A percentile compares a stretch with the other conserved stretches of the same genome.
phyloP scores from a whole-genome alignment of 2,888 invertebrate genomes.

The Noctua fimbriata region DNA sequence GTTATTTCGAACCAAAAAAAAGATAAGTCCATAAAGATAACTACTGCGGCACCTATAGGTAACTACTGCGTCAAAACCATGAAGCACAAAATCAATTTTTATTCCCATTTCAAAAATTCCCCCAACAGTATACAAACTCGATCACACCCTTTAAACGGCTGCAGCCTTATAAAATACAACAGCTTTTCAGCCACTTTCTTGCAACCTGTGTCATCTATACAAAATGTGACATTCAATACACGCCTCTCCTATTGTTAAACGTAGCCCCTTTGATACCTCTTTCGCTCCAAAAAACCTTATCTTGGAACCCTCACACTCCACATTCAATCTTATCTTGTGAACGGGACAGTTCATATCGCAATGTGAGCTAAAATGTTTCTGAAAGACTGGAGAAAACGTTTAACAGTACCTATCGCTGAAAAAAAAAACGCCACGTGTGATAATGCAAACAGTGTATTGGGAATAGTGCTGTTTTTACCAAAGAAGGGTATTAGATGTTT shows the following conservation, averaged over 20 bases:
- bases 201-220: conserved; percentile 70
- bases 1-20: no score
- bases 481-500: conserved; percentile 55
- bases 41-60: no score
- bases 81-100: conserved; percentile 42
- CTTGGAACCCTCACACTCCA: conserved; percentile 10
- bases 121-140: conserved; percentile 46
- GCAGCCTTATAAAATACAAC: conserved; percentile 59
- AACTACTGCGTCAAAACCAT: background rate
- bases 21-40: background rate
- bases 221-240: conserved; percentile 74
- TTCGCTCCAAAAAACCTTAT: conserved; percentile 60
- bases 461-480: conserved; percentile 59
- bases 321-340: conserved; percentile 9
- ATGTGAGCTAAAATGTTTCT: conserved; percentile 24
- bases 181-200: conserved; percentile 70
- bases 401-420: conserved; percentile 52
- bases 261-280: conserved; percentile 67
- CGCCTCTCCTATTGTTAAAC: conserved; percentile 72
- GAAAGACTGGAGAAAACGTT: conserved; percentile 52
- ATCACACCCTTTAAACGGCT: conserved; percentile 53
- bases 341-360: background rate
- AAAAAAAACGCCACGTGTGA: conserved; percentile 67
- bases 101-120: conserved; percentile 24
- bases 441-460: conserved; percentile 66